Conservation (phyloP, 1,140 invertebrate genomes). For the Ceratina calcarata region DNA sequence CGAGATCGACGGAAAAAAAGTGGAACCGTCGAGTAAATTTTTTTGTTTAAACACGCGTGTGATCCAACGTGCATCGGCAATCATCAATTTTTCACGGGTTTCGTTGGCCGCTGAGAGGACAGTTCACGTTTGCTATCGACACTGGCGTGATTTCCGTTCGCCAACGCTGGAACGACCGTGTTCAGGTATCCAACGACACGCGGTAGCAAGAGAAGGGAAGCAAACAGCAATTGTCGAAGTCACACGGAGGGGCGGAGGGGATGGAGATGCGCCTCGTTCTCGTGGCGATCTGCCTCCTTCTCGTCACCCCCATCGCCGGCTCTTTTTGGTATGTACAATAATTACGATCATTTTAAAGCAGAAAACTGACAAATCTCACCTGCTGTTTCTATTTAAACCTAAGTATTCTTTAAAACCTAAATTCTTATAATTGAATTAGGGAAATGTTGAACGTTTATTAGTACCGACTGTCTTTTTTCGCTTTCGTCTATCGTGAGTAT, state of each 20-base stretch:
- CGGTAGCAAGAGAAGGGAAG: constrained; percentile 22
- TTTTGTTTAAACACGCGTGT: background rate
- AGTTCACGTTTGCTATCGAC: background rate
- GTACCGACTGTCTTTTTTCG: too few relatives aligned
- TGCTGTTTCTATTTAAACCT: background rate
- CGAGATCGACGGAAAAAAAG: constrained; percentile 16
- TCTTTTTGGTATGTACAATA: constrained; percentile 83
- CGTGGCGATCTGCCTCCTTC: constrained; percentile 83
- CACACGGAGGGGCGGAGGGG: constrained; percentile 73
- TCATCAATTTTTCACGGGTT: constrained; percentile 3
- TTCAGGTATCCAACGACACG: background rate
- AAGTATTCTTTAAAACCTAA: too few relatives aligned
- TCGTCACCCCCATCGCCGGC: constrained; percentile 84
- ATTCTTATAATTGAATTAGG: too few relatives aligned
- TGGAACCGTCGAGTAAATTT: background rate
- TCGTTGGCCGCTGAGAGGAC: constrained; percentile 20
- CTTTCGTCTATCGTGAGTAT: too few relatives aligned
- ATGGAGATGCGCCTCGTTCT: constrained; percentile 84
- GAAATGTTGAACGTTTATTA: too few relatives aligned
- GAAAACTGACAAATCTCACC: too few relatives aligned
- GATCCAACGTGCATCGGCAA: background rate
- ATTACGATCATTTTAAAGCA: background rate
- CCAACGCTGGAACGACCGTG: background rate
- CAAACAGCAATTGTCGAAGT: constrained; percentile 55
- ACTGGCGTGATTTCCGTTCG: constrained; percentile 20